Base-by-base conservation (phyloP, 1,140 invertebrate genomes). In the Archegozetes longisetosus region DNA sequence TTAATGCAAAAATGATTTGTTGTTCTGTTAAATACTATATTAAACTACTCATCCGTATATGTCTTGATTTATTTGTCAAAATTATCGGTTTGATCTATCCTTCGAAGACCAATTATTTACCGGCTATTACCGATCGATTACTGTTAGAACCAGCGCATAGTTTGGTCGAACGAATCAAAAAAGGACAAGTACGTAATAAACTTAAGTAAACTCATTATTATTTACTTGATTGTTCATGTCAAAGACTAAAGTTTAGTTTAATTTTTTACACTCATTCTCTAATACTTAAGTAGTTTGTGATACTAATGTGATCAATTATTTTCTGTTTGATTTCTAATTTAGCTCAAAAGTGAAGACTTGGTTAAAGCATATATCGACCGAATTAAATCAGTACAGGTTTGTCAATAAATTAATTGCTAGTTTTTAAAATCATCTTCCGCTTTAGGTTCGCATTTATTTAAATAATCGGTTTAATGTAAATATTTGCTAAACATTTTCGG, bases 381-480 rank as follows among this genome's bases (percentile, higher is more conserved):
- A 6, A 32, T 26, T 26, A 48, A 29, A 28, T 1, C 23, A 4
- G 26, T 61, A 14, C 88, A 92, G 72, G 81, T 83, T 1, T 69
- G n/a, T 82, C 29, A 68, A 91, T 20, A 92, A 91, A 69, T 85
- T 82, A 62, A 77, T 88, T 1, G 82, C 86, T 0, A 84, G 86
- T 61, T 74, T 85, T 61, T 77, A 86, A 40, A 40, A 40, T 9
- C 32, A 40, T 40, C 32, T 17, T 22, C n/a, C n/a, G n/a, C n/a
- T n/a, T n/a, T n/a, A n/a, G n/a, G n/a, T 6, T 40, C 32, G 17
- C 6, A 40, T 40, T 40, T 40, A 17, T 9, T 6, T 9, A 40
- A 40, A 40, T 9, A 40, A 6, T 17, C 32, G 17, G 6, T 9
- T 40, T 9, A 9, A 9, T 9, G 32, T 40, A 17, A 17, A 9